Base-by-base conservation (phyloP, 1,140 invertebrate species). In the Ceratosolen solmsi region DNA sequence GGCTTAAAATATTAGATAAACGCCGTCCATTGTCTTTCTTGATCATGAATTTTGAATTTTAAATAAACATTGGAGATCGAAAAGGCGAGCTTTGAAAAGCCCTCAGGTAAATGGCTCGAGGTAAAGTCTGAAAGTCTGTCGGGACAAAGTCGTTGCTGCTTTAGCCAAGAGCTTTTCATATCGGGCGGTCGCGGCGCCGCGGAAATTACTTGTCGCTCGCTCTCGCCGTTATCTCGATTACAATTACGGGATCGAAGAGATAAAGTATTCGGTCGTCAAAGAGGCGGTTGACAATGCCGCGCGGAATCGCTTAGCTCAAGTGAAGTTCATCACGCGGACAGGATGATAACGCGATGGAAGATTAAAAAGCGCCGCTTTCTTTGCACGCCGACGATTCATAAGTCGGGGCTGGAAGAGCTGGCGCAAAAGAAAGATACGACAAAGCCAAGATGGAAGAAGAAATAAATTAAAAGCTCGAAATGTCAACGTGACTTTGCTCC, bases 401-500 rank as follows among this genome's bases (percentile, higher is more conserved):
- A 68, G 36, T n/a, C 17, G 20, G 70, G 41, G 36, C 46, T 2
- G 20, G 46, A 27, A 25, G 56, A 46, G 27, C 15, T 2, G 36
- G 15, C 30, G 30, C 56, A 46, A 73, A 56, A 33, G 27, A 33
- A 74, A 30, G 3, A 33, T 13, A 38, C 46, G 30, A 74, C n/a
- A 58, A 56, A 74, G 51, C 38, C 33, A 68, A 74, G 41, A 36
- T 22, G 46, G 27, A 56, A 58, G 41, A 38, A 56, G 17, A 74
- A 74, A 56, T 56, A 74, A 74, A 74, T 56, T 74, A 74, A 74
- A 74, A 71, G 41, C 70, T 71, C 41, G 70, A 71, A 71, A 71
- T 71, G 70, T 71, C 41, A 49, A 71, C 38, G 41, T 25, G 70
- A 71, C 70, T 30, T 41, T 49, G 49, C 15, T 71, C 25, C 70